Conservation (phyloP, 2,113 vertebrate species). For the Chloroceryle aenea region DNA sequence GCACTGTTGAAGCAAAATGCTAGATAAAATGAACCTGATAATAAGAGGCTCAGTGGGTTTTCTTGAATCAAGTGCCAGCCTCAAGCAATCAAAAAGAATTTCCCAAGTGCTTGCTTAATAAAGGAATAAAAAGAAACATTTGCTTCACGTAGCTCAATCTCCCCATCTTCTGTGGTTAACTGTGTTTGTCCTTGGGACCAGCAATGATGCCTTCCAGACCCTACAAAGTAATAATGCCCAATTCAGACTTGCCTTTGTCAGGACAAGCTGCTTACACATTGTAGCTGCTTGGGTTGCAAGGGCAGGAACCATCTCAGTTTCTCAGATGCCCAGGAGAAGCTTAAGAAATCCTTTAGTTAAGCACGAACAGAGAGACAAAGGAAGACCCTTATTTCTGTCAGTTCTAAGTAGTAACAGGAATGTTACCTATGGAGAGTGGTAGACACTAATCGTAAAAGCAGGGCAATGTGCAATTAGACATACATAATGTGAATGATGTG, state of each 20-base stretch:
- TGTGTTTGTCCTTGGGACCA: background rate
- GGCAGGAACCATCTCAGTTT: background rate
- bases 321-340: background rate
- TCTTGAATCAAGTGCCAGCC: background rate
- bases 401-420: background rate
- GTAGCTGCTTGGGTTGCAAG: background rate
- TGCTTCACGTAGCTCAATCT: background rate
- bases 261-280: background rate
- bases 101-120: constrained; percentile 38
- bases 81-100: constrained; percentile 35
- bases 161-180: background rate
- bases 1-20: constrained; percentile 2
- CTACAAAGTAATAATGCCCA: background rate
- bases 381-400: background rate
- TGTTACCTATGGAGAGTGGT: background rate
- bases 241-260: background rate
- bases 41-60: constrained; percentile 11
- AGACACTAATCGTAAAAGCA: background rate
- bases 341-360: background rate
- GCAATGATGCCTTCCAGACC: background rate
- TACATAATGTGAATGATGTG: background rate
- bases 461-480: background rate
- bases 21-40: constrained; percentile 25
- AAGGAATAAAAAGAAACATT: constrained; percentile 12
- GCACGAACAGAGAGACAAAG: background rate